These are phyloP conservation scores for Porites cylindrica DNA, from an alignment of 92 coral and sea anemone species.

Conservation along the genomic window DNA sequence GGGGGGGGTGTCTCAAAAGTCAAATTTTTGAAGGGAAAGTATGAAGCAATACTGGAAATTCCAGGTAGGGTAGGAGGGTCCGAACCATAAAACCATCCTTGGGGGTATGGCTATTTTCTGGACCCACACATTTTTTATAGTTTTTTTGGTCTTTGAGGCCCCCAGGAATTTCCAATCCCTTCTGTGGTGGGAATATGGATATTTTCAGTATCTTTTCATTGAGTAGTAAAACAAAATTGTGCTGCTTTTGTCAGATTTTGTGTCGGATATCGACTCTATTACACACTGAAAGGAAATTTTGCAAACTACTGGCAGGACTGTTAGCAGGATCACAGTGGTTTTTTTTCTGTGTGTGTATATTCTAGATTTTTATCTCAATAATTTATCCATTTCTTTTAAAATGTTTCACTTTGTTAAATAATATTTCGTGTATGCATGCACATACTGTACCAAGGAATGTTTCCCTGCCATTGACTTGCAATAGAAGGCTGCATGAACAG, in stretches of 20 bases:
- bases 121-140: neutral
- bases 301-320: constrained; percentile 1
- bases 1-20: no score
- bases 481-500: constrained; percentile 34
- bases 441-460: constrained; percentile 8
- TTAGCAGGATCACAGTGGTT: constrained; percentile 25
- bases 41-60: neutral
- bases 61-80: neutral
- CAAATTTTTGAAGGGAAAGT: no score
- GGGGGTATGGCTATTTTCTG: constrained; percentile 12
- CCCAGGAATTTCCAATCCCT: neutral
- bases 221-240: constrained; percentile 12
- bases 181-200: neutral
- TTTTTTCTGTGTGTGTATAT: constrained; percentile 9
- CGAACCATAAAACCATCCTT: constrained; percentile 14
- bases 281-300: neutral
- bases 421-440: constrained; percentile 9
- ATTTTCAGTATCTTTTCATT: constrained; percentile 7
- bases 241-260: neutral
- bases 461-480: constrained; percentile 16
- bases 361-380: constrained; percentile 16
- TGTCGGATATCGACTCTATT: neutral
- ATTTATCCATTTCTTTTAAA: constrained; percentile 7
- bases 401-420: constrained; percentile 4
- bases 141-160: neutral